Percentiles rank a stretch among this genome's conserved stretches.
Evolutionary conservation across 2,797 vertebrate species (phyloP).

Genomic region (Macropodus opercularis): DNA sequence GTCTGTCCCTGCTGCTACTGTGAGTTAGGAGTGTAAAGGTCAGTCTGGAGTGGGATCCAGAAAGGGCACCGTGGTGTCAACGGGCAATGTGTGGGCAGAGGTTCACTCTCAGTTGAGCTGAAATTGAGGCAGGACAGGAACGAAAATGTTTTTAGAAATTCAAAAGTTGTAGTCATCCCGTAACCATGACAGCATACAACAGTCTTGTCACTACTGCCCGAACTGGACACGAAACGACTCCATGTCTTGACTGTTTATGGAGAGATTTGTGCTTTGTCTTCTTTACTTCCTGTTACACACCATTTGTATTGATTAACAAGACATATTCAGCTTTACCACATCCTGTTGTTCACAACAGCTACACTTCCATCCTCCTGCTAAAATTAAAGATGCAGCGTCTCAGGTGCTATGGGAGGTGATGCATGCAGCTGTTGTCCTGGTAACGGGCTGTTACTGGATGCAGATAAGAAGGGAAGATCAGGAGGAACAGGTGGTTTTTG

Average conservation of each 20-base stretch:
- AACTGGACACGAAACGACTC: background rate
- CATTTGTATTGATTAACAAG: background rate
- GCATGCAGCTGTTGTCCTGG: background rate
- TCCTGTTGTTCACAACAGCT: slow-evolving; percentile 12
- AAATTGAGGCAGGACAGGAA: background rate
- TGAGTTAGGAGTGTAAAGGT: slow-evolving; percentile 19
- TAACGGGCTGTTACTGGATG: slow-evolving; percentile 20
- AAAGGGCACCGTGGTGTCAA: background rate
- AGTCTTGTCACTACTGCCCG: background rate
- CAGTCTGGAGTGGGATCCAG: slow-evolving; percentile 11
- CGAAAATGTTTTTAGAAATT: background rate
- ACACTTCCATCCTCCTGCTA: background rate
- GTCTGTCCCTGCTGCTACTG: slow-evolving; percentile 6
- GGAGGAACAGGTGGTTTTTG: slow-evolving; percentile 27
- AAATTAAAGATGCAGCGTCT: background rate
- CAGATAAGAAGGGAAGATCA: background rate
- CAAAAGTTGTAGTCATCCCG: background rate
- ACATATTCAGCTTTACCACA: slow-evolving; percentile 1
- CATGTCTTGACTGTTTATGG: background rate
- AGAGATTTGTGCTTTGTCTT: background rate
- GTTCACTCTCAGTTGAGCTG: background rate
- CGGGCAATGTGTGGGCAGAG: slow-evolving; percentile 7
- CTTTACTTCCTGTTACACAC: background rate
- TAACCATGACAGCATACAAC: slow-evolving; percentile 2
- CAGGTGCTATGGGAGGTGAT: background rate